Conservation (phyloP, 2,113 vertebrate genomes). For the Nannobrachium achirus region DNA sequence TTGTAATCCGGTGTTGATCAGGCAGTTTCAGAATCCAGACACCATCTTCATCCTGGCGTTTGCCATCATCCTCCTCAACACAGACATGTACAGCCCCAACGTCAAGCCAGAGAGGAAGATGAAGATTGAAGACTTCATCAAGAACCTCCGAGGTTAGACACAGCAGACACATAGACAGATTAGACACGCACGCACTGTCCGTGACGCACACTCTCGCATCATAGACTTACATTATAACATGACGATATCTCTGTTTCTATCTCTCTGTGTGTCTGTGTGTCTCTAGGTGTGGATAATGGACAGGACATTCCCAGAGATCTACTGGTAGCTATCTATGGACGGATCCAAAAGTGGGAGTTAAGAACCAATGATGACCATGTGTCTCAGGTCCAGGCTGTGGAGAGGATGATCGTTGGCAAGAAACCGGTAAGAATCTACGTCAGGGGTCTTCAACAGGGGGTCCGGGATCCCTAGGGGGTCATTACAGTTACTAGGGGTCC, state of each 20-base stretch:
- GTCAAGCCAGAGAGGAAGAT: slow-evolving; percentile 96
- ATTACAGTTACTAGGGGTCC: no score
- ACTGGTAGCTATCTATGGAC: slow-evolving; percentile 93
- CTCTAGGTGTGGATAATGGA: slow-evolving; percentile 92
- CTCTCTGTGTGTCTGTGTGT: slow-evolving; percentile 15
- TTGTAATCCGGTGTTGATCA: slow-evolving; percentile 92
- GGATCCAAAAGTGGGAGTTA: slow-evolving; percentile 94
- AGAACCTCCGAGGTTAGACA: slow-evolving; percentile 89
- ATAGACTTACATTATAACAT: neutral
- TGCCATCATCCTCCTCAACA: slow-evolving; percentile 97
- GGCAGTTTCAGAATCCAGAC: slow-evolving; percentile 96
- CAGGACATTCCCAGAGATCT: slow-evolving; percentile 95
- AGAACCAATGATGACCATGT: slow-evolving; percentile 97
- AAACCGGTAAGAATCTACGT: slow-evolving; percentile 85
- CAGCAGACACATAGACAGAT: no score
- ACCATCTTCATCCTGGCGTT: slow-evolving; percentile 98
- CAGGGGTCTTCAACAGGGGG: no score
- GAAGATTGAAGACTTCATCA: slow-evolving; percentile 97
- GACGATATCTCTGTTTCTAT: neutral
- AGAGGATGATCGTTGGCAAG: slow-evolving; percentile 96
- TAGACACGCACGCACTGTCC: no score
- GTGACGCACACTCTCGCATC: neutral
- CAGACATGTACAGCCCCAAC: slow-evolving; percentile 97
- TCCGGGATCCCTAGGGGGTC: no score
- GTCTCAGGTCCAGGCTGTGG: slow-evolving; percentile 94